Percentiles rank a stretch among this genome's conserved stretches.
phyloP scores from a whole-genome alignment of 2,113 vertebrate species.

The Coracopsis vasa region DNA sequence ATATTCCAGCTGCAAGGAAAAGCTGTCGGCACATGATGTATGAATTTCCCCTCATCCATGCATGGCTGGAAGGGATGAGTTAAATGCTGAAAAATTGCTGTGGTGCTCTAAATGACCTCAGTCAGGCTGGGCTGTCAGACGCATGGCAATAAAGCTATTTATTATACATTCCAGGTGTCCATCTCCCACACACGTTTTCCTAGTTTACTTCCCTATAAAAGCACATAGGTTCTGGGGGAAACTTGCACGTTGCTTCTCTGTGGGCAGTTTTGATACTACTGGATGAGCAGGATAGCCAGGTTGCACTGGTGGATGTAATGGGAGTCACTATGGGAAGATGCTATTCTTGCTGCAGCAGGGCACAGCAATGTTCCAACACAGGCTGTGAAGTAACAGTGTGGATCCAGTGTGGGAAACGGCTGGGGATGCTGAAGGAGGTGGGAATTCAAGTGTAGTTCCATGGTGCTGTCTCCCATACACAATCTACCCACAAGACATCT shows the following conservation, averaged over 20 bases:
- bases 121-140: not conserved
- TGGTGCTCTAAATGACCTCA: not conserved
- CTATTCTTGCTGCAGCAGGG: not conserved
- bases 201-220: not conserved
- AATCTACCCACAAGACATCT: accelerated
- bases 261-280: not conserved
- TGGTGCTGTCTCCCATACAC: not conserved
- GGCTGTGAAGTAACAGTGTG: not conserved
- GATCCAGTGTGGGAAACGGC: not conserved
- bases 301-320: not conserved
- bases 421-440: not conserved
- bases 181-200: not conserved
- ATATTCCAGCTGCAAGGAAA: not conserved
- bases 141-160: not conserved
- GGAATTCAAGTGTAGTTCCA: not conserved
- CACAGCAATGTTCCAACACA: not conserved
- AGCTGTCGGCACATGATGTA: not conserved
- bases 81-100: not conserved
- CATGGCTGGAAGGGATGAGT: not conserved
- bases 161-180: not conserved
- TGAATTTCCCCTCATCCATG: not conserved
- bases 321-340: not conserved
- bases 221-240: accelerated
- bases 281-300: not conserved
- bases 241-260: accelerated